Evolutionary conservation across 2,888 invertebrate species (phyloP), one percentile per base, ranked within the genome.

Genomic region (Entomobrya multifasciata): DNA sequence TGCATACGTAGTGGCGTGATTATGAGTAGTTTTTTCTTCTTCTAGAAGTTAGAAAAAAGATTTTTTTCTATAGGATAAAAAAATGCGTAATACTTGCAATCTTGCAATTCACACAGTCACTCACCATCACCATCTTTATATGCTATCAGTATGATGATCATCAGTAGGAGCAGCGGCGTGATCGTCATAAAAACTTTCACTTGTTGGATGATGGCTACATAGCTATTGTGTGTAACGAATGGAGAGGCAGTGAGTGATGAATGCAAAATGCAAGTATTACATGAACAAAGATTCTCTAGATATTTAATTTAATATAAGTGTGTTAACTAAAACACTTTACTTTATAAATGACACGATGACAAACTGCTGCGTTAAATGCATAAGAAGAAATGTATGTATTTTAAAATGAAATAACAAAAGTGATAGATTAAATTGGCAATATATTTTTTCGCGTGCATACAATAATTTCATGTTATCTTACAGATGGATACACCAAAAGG

Each of bases 171-270:
- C n/a, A n/a, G n/a, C 57, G n/a, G 11, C 62, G 15, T 62, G 6
- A 17, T 36, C 36, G 27, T 13, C 72, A 27, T 60, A 82, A 82
- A 82, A 82, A 82, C 82, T 82, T 82, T 82, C 82, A 82, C 82
- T 82, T 76, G 82, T 65, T 36, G 65, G 62, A 4, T 62, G 60
- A 5, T 57, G 25, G 57, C n/a, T n/a, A n/a, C 36, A 6, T 36
- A 6, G 8, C 36, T 60, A 30, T 5, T 60, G 30, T 36, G 27
- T 15, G 15, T 5, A 57, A 27, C 25, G 25, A 10, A 27, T 11
- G 13, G 27, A 27, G 60, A 57, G 13, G 57, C 10, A 25, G 5
- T 10, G 25, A 57, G 60, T 15, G 17, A 17, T 47, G 17, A n/a
- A 62, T 17, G 2, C n/a, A n/a, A 62, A 62, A 30, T 36, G 36